Conservation (phyloP, 2,113 vertebrate genomes). For the Labrus mixtus region DNA sequence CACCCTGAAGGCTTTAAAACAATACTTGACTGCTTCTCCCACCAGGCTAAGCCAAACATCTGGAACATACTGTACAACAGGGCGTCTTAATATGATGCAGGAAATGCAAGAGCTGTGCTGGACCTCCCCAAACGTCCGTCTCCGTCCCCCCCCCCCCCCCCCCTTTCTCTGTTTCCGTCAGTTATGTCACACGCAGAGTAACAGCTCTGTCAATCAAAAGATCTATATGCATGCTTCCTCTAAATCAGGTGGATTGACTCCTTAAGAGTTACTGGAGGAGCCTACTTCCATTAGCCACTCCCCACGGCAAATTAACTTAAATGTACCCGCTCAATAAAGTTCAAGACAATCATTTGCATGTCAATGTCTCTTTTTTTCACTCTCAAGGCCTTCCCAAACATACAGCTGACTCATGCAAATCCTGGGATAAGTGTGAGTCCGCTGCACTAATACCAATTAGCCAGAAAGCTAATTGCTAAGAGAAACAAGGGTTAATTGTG, state of each 20-base stretch:
- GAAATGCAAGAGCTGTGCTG: constrained; percentile 13
- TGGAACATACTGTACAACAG: constrained; percentile 42
- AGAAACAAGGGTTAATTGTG: constrained; percentile 11
- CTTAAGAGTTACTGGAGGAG: constrained; percentile 82
- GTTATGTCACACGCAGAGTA: constrained; percentile 77
- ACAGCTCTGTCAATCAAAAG: constrained; percentile 83
- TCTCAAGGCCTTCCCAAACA: constrained; percentile 77
- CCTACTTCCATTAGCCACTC: constrained; percentile 86
- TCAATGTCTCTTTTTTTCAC: constrained; percentile 78
- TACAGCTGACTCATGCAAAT: constrained; percentile 77
- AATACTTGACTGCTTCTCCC: constrained; percentile 76
- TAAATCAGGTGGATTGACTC: constrained; percentile 86
- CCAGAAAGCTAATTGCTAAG: constrained; percentile 66
- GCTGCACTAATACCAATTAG: constrained; percentile 68
- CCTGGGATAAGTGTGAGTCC: constrained; percentile 59
- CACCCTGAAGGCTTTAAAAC: constrained; percentile 75
- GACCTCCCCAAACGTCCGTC: constrained; percentile 9
- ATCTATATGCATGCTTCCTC: constrained; percentile 81
- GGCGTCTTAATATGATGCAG: constrained; percentile 36
- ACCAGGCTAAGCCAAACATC: constrained; percentile 58
- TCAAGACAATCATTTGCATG: constrained; percentile 85
- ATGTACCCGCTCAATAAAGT: constrained; percentile 84
- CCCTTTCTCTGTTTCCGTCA: constrained; percentile 49
- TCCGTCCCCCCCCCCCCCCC: neutral
- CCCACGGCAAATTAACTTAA: constrained; percentile 86